phyloP scores from a whole-genome alignment of 2,888 invertebrate genomes.

The Agrotis segetum region DNA sequence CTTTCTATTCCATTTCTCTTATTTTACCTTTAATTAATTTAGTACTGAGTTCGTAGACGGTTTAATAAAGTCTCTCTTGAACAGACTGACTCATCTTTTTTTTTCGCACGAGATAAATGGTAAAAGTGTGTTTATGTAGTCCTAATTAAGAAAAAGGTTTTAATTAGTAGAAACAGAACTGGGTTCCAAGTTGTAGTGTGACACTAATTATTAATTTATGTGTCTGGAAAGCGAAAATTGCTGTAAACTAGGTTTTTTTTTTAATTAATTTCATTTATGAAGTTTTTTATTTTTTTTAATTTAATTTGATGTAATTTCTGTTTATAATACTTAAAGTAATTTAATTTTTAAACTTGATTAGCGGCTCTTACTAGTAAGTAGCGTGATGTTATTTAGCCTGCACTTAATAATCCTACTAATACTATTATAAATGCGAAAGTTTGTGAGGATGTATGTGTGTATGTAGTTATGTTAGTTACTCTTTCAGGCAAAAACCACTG shows the following conservation, averaged over 20 bases:
- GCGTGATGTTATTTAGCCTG: too few species aligned
- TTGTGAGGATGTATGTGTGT: too few species aligned
- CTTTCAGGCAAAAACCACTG: too few species aligned
- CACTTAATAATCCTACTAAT: too few species aligned
- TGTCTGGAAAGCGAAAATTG: neutral
- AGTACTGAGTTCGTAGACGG: constrained; percentile 7
- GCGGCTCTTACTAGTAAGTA: too few species aligned
- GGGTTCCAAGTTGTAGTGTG: neutral
- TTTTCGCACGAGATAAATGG: neutral
- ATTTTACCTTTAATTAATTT: constrained; percentile 22
- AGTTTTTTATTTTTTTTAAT: too few species aligned
- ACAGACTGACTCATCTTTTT: constrained; percentile 2
- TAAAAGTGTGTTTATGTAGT: neutral
- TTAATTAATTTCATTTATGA: too few species aligned
- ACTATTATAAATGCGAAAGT: too few species aligned
- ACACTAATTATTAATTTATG: neutral
- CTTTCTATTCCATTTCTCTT: neutral
- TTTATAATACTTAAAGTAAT: too few species aligned
- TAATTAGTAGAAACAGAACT: neutral
- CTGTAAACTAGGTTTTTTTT: neutral
- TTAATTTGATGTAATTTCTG: too few species aligned
- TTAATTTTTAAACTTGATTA: too few species aligned
- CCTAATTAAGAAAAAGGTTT: constrained; percentile 1
- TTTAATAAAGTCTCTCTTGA: constrained; percentile 20
- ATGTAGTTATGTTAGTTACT: too few species aligned